Conservation (phyloP, 23 tunicate species). For the Trididemnum nubilum region DNA sequence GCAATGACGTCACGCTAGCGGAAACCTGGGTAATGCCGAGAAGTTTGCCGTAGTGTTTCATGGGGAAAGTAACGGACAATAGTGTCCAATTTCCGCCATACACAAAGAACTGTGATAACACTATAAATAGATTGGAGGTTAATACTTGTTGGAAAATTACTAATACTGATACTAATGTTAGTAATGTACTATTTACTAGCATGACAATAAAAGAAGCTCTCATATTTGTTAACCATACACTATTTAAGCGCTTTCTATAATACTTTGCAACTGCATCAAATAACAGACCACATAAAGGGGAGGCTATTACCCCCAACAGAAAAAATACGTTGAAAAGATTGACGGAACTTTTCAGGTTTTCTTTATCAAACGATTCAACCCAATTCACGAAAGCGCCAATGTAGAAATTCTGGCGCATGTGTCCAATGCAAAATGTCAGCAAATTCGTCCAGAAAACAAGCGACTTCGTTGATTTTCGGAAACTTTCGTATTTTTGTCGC, state of each 20-base stretch:
- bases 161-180: background rate
- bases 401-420: background rate
- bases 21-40: slow-evolving; percentile 5
- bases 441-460: background rate
- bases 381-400: slow-evolving; percentile 21
- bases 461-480: background rate
- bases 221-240: background rate
- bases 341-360: background rate
- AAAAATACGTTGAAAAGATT: background rate
- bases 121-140: background rate
- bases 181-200: slow-evolving; percentile 5
- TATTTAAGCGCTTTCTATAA: background rate
- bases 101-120: background rate
- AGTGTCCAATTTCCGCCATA: slow-evolving; percentile 15
- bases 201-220: background rate
- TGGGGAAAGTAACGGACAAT: slow-evolving; percentile 1
- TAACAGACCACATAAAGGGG: slow-evolving; percentile 11
- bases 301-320: background rate
- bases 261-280: slow-evolving; percentile 2
- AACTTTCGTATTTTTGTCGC: background rate
- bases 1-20: background rate
- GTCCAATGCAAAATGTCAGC: slow-evolving; percentile 4
- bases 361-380: background rate
- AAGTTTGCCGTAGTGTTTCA: slow-evolving; percentile 1
- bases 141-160: background rate